Base-by-base conservation (phyloP, 2,888 invertebrate genomes). In the Cryptocephalus moraei region DNA sequence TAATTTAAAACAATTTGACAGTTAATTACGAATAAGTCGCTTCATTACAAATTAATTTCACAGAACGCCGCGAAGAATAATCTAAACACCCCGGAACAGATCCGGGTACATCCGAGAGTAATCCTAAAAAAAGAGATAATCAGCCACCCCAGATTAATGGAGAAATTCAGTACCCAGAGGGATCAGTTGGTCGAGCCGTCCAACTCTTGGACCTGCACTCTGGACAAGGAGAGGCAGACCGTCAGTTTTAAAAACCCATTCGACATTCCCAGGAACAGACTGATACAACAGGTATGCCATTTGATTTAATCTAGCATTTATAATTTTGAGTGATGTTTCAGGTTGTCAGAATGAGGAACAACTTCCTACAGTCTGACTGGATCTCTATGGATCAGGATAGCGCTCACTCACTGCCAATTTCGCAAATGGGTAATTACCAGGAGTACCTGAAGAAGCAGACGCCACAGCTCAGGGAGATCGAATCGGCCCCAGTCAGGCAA, bases 361-460 rank as follows among this genome's bases (percentile, higher is more conserved):
- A 96, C 68, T 91, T 96, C 73, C 74, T 95, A 36, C 87, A 88
- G 62, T 82, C 86, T 2, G 83, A 88, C 11, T 76, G 88, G 39
- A 75, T 82, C 22, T 82, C 84, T 53, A 79, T 89, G 46, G 90
- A 92, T 66, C 91, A 92, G 64, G 96, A 97, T 73, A 88, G 89
- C 58, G 81, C 92, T 8, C 97, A 99, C 71, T 91, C 90, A 49
- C 82, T 95, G 77, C 95, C 97, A 6, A 91, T 99, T 13, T 85
- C 91, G 13, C 93, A 94, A 71, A 99, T 99, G 99, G 99, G 99
- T 61, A 97, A 99, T 75, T 99, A 97, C 72, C 96, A 99, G 72
- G 96, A 97, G 70, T 96, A 99, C 68, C 75, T 97, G 51, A 96
- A 95, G 73, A 82, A 91, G 47, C 87, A 91, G 79, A 89, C 92